A percentile compares a stretch with the other conserved stretches of the same genome.
Conservation (phyloP, 2,797 vertebrate genomes). For the Platyrinchus mystaceus region DNA sequence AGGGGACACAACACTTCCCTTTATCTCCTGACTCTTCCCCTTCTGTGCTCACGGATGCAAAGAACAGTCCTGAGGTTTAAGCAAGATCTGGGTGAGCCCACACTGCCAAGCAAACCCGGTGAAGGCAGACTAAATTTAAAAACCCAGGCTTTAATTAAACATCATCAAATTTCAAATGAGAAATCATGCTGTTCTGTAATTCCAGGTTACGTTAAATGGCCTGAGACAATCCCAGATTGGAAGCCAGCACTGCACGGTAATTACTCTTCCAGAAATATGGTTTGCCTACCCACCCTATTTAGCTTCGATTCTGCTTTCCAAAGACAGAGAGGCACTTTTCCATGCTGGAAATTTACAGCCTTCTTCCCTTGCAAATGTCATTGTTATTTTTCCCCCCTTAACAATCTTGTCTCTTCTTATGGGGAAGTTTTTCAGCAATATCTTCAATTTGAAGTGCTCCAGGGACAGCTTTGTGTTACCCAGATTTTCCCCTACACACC, state of each 20-base stretch:
- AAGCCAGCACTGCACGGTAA: constrained; percentile 52
- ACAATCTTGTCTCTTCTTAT: background rate
- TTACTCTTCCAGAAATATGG: constrained; percentile 69
- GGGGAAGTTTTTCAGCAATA: background rate
- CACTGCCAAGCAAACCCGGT: constrained; percentile 18
- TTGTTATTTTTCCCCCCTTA: constrained; percentile 29
- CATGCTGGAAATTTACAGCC: constrained; percentile 61
- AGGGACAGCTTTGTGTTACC: background rate
- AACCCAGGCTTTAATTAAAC: constrained; percentile 56
- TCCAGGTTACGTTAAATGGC: constrained; percentile 56
- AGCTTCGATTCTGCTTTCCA: constrained; percentile 44
- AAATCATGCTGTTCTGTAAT: constrained; percentile 64
- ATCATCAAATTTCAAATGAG: constrained; percentile 63
- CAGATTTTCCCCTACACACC: background rate
- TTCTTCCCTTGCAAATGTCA: constrained; percentile 52
- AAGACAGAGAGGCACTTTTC: constrained; percentile 55
- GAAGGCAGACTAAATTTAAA: constrained; percentile 63
- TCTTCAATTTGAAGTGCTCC: background rate
- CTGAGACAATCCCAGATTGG: constrained; percentile 62
- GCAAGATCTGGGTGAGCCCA: constrained; percentile 17
- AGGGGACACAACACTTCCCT: background rate
- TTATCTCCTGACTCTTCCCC: background rate
- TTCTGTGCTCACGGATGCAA: background rate
- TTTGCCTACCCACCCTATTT: constrained; percentile 58
- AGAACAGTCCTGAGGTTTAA: constrained; percentile 37